Evolutionary conservation across 1,140 invertebrate species (phyloP), one percentile per base, ranked within the genome.

Genomic region (Eueides isabella): DNA sequence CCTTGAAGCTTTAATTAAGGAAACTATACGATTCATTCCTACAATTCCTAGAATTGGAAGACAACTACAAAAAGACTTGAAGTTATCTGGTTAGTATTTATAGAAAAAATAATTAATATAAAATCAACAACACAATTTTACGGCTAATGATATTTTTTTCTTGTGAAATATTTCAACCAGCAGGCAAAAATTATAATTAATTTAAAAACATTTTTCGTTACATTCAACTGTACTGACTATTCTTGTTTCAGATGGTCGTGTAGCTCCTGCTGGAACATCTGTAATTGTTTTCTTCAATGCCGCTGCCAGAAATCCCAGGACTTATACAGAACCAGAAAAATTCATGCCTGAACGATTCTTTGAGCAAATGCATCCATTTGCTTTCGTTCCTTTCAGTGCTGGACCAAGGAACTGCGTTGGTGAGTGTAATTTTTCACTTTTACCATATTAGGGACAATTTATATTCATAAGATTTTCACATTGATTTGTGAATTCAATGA

Each of bases 31-130:
- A 9, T 76, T 79, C 38, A 73, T 83, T 61, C 83, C 83, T 16
- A 85, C 81, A 0, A 76, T 85, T 2, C 81, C 83, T n/a, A 85
- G 83, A 74, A 80, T 85, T 64, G 83, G 83, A 67, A 77, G 75
- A 48, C 70, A 76, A 31, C 66, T 76, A 41, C 41, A 62, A 16
- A 67, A 71, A 23, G 65, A 65, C 55, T 41, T 77, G 16, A 72
- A 16, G 26, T 67, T 68, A 74, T 67, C 67, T 68, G 72, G 72
- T 74, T 11, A 61, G 28, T 68, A 29, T 44, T 44, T 19, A 44
- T n/a, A 44, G 6, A 38, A 38, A n/a, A 38, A 23, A 23, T 19
- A 66, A 35, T 41, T 19, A 26, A 33, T 30, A 1, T 14, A 16
- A 38, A 38, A 16, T 38, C 12, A 38, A n/a, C n/a, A n/a, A n/a